Evolutionary conservation across 1,140 invertebrate genomes (phyloP).

Genomic region (Bilobella aurantiaca): DNA sequence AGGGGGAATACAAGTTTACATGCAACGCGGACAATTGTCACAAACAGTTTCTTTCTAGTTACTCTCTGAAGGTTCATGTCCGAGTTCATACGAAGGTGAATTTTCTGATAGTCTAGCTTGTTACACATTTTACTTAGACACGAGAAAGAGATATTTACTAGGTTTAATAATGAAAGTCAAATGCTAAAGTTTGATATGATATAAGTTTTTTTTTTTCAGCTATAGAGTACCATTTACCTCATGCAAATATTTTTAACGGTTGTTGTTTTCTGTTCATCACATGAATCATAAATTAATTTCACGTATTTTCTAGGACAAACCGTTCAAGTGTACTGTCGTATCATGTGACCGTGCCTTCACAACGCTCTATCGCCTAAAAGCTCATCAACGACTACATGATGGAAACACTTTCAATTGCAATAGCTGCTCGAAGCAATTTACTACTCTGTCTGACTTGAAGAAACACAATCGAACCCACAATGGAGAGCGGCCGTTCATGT

Average conservation of each 20-base stretch:
- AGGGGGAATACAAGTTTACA: constrained; percentile 88
- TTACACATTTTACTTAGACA: too few species aligned
- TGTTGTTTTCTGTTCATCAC: background rate
- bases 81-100: constrained; percentile 74
- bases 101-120: too few species aligned
- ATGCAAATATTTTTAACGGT: background rate
- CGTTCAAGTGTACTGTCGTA: constrained; percentile 43
- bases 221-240: too few species aligned
- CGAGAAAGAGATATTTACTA: too few species aligned
- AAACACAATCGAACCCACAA: constrained; percentile 88
- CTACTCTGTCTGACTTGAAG: constrained; percentile 82
- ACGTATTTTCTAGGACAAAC: constrained; percentile 19
- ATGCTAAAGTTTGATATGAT: too few species aligned
- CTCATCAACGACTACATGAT: constrained; percentile 83
- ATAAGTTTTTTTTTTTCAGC: too few species aligned
- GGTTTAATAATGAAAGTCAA: too few species aligned
- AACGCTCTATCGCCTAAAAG: constrained; percentile 74
- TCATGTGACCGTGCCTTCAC: constrained; percentile 88
- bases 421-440: constrained; percentile 83
- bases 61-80: constrained; percentile 83
- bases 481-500: constrained; percentile 84
- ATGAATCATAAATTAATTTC: background rate
- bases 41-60: constrained; percentile 88
- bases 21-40: constrained; percentile 76
- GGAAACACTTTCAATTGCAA: constrained; percentile 92